phyloP scores from a whole-genome alignment of 2,113 vertebrate genomes.

The Pardalotus punctatus region DNA sequence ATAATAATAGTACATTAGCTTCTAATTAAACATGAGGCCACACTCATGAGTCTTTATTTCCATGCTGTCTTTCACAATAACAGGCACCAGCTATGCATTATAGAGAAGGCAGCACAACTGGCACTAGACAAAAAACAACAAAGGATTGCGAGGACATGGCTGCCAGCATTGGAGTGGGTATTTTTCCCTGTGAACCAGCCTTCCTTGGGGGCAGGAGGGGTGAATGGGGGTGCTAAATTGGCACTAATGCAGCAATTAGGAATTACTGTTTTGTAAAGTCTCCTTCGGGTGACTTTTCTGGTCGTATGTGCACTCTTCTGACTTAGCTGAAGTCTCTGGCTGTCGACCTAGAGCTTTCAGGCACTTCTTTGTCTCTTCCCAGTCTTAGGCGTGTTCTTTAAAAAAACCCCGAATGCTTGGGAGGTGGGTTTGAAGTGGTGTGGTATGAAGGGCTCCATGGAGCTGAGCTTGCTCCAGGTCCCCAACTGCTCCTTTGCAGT shows the following conservation, averaged over 20 bases:
- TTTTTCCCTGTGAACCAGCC: background rate
- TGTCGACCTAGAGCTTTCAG: background rate
- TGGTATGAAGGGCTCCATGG: rapidly evolving
- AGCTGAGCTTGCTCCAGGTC: background rate
- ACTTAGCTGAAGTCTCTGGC: background rate
- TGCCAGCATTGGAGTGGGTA: background rate
- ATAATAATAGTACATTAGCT: constrained; percentile 43
- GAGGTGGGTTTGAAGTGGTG: background rate
- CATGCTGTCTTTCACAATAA: constrained; percentile 32
- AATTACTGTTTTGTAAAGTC: background rate
- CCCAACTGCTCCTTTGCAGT: background rate
- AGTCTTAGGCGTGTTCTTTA: background rate
- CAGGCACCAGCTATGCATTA: background rate
- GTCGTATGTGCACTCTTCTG: rapidly evolving
- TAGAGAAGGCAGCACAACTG: background rate
- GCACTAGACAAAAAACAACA: background rate
- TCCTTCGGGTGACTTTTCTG: background rate
- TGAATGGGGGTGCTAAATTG: background rate
- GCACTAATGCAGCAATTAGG: background rate
- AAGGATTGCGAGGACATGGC: background rate
- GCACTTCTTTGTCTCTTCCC: background rate
- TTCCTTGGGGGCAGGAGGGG: background rate
- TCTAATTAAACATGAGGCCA: constrained; percentile 58
- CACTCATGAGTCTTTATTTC: constrained; percentile 31
- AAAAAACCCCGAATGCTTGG: rapidly evolving